These are phyloP conservation scores for Cerceris rybyensis DNA, from an alignment of 2,888 invertebrate genomes.

Conservation along the genomic window DNA sequence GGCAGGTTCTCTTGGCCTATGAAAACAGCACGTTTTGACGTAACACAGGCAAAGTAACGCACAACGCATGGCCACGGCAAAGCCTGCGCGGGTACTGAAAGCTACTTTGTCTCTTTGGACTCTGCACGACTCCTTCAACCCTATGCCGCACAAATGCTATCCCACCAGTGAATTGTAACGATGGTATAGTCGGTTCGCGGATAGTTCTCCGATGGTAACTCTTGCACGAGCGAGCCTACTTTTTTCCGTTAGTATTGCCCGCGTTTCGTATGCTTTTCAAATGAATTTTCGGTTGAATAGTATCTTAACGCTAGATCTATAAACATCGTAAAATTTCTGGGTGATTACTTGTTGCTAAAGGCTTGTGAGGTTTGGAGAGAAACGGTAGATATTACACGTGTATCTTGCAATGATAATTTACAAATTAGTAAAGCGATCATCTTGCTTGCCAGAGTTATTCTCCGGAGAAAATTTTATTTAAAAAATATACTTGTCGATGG, in stretches of 20 bases:
- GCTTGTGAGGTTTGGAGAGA: no score
- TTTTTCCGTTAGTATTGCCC: not conserved
- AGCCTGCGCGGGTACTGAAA: conserved; percentile 48
- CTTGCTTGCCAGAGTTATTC: no score
- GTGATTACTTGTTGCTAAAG: no score
- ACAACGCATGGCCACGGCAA: conserved; percentile 23
- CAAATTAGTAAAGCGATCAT: no score
- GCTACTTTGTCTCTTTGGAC: conserved; percentile 2
- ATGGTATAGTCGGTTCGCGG: not conserved
- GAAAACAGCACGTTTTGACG: not conserved
- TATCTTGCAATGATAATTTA: no score
- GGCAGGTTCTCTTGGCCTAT: not conserved
- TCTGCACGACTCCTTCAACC: conserved; percentile 24
- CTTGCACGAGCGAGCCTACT: not conserved
- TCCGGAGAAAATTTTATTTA: no score
- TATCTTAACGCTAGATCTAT: no score
- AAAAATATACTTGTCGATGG: not conserved
- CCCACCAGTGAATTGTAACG: not conserved
- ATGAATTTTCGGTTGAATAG: not conserved
- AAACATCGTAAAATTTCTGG: no score
- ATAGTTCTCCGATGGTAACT: not conserved
- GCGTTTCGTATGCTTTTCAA: not conserved
- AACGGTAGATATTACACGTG: no score
- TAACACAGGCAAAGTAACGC: not conserved
- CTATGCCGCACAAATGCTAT: conserved; percentile 7